Percentiles rank a stretch among this genome's conserved stretches.
Evolutionary conservation across 2,888 invertebrate genomes (phyloP).

Genomic region (Saturnia japonica): DNA sequence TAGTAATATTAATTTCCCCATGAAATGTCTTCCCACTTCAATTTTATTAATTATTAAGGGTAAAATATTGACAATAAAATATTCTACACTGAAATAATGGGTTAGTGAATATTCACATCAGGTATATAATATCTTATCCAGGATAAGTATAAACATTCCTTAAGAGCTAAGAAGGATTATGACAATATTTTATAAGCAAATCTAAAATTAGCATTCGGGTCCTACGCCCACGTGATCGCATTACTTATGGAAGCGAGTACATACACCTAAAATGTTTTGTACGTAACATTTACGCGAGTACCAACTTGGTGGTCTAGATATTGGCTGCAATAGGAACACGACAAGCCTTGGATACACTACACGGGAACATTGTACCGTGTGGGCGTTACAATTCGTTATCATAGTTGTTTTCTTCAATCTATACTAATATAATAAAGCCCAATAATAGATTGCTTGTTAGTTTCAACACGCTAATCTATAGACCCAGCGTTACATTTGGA

Average conservation of each 20-base stretch:
- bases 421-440: too few species aligned
- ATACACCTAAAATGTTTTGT: slow-evolving; percentile 9
- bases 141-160: slow-evolving; percentile 10
- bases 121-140: background rate
- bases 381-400: background rate
- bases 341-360: slow-evolving; percentile 10
- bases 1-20: background rate
- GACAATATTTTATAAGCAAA: slow-evolving; percentile 2
- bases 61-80: background rate
- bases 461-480: too few species aligned
- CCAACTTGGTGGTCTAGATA: slow-evolving; percentile 16
- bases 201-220: slow-evolving; percentile 9
- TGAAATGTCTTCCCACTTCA: background rate
- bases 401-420: background rate
- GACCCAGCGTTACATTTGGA: too few species aligned
- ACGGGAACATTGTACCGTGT: slow-evolving; percentile 4
- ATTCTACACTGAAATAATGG: background rate
- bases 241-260: slow-evolving; percentile 11
- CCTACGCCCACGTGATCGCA: slow-evolving; percentile 2
- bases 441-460: too few species aligned
- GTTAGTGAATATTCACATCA: background rate
- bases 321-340: slow-evolving; percentile 17
- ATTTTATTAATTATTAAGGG: background rate
- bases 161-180: slow-evolving; percentile 5
- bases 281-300: background rate